phyloP scores from a whole-genome alignment of 2,888 invertebrate genomes.

The Tiliacea aurago region DNA sequence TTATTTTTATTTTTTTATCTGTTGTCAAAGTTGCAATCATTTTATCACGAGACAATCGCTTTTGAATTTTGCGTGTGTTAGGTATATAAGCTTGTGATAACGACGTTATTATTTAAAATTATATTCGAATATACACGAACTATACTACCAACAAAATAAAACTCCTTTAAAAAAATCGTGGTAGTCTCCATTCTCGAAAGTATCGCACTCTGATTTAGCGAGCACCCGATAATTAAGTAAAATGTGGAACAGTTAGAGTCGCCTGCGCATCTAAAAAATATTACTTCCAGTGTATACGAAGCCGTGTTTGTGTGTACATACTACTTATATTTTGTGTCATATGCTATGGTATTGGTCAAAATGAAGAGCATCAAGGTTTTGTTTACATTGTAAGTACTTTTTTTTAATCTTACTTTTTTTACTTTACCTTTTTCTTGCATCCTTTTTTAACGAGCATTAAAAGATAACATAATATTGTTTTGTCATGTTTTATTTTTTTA shows the following conservation, averaged over 20 bases:
- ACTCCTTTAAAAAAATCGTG: neutral
- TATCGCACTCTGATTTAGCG: constrained; percentile 72
- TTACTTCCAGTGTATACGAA: constrained; percentile 67
- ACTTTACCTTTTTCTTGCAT: too few relatives aligned
- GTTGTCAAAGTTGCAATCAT: too few relatives aligned
- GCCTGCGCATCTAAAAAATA: constrained; percentile 56
- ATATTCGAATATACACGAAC: neutral
- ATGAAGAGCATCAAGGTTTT: constrained; percentile 70
- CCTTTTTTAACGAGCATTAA: neutral
- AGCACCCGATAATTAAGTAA: constrained; percentile 71
- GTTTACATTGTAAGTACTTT: constrained; percentile 72
- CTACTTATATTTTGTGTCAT: constrained; percentile 35
- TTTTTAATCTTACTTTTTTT: neutral
- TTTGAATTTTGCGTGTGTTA: too few relatives aligned
- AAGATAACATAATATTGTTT: neutral
- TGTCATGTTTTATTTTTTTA: neutral
- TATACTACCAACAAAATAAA: neutral
- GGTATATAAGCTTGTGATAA: too few relatives aligned
- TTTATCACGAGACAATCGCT: too few relatives aligned
- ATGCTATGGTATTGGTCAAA: constrained; percentile 36
- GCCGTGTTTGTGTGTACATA: constrained; percentile 64
- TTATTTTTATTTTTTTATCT: too few relatives aligned
- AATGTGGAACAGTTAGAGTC: constrained; percentile 65
- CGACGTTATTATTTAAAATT: too few relatives aligned
- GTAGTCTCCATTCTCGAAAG: constrained; percentile 24